These are phyloP conservation scores for Selenia dentaria DNA, from an alignment of 2,888 invertebrate genomes.

Conservation along the genomic window DNA sequence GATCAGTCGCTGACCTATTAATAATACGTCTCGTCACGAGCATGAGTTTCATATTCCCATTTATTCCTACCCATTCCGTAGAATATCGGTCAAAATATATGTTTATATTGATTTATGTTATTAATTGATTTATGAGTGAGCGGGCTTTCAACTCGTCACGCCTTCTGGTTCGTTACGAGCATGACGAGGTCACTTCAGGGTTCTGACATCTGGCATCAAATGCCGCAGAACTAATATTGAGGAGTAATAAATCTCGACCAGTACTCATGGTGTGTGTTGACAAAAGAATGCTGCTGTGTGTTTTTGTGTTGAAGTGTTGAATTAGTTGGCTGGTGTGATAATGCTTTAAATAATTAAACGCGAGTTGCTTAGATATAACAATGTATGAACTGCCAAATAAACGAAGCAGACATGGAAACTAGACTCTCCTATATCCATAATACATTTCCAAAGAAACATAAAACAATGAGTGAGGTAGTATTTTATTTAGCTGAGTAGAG, in stretches of 20 bases:
- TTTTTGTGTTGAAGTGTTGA: no score
- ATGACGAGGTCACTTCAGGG: conserved; percentile 27
- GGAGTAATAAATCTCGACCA: conserved; percentile 42
- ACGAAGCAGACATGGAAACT: no score
- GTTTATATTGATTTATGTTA: no score
- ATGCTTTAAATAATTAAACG: neutral
- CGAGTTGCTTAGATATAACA: no score
- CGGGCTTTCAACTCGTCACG: conserved; percentile 33
- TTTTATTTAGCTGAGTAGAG: no score
- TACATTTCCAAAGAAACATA: no score
- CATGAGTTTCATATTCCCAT: conserved; percentile 31
- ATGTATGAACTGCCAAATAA: no score
- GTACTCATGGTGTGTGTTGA: conserved; percentile 25
- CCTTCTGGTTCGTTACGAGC: conserved; percentile 15
- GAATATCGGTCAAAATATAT: conserved; percentile 39
- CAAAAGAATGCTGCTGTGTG: no score
- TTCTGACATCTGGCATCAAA: conserved; percentile 50
- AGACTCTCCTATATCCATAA: no score
- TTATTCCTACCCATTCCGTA: conserved; percentile 32
- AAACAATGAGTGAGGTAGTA: no score
- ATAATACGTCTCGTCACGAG: conserved; percentile 33
- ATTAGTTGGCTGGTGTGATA: no score
- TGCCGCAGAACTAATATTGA: conserved; percentile 35
- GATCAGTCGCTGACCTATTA: conserved; percentile 53
- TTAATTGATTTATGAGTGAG: conserved; percentile 50